Evolutionary conservation across 2,888 invertebrate species (phyloP), one percentile per base, ranked within the genome.

Genomic region (Zele albiditarsus): DNA sequence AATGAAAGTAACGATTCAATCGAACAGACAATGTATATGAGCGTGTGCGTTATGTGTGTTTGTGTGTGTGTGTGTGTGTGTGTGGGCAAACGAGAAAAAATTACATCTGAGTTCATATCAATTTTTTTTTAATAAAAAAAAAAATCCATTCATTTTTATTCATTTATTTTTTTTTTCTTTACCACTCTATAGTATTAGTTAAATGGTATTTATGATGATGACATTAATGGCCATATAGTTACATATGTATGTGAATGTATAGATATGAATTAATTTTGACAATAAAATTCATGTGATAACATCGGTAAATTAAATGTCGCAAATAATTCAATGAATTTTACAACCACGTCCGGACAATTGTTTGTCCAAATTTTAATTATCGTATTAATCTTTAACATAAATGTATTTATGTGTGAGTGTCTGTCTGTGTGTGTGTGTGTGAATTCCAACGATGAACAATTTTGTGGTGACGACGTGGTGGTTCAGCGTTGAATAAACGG

Each of bases 1-100:
- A 70, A 70, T 70, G 38, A 33, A 57, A 70, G 70, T 31, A 27
- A 31, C 62, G 28, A 62, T 31, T 62, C 62, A 62, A 62, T 62
- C 27, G 31, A 62, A 31, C 2, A 62, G 27, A 62, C 62, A 62
- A 31, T 31, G 14, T 4, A 60, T 60, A 60, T 23, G 25, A 16
- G 5, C 20, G 12, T 8, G 12, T 57, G 20, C n/a, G n/a, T n/a
- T 53, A 20, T 6, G n/a, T 10, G 20, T 53, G 6, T 10, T n/a
- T 10, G 8, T 28, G n/a, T 53, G 53, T 53, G 10, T 10, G 20
- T 53, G 8, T 6, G n/a, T 10, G 20, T 53, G 6, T 10, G 46
- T 46, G 46, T 46, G n/a, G 16, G 4, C n/a, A 46, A 46, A 46
- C 46, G n/a, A 5, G 46, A 14, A n/a, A 16, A n/a, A 46, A 46